Evolutionary conservation across 2,888 invertebrate genomes (phyloP).

Genomic region (Clostera curtula): DNA sequence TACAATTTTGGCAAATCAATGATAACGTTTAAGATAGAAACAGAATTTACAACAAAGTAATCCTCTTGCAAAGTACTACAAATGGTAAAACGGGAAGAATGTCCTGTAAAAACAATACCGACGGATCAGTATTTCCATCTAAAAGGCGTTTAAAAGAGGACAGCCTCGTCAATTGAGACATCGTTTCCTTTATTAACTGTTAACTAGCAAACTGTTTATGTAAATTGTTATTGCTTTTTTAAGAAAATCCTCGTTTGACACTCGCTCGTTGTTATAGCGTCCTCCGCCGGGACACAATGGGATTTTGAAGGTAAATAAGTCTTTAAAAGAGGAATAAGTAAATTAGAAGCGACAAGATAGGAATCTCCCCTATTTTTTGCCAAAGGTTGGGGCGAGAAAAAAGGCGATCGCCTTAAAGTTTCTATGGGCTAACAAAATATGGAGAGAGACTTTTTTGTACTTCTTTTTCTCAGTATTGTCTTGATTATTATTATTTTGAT

Average conservation of each 20-base stretch:
- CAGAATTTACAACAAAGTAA: too few species aligned
- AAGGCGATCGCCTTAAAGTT: slow-evolving; percentile 64
- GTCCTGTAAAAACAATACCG: slow-evolving; percentile 59
- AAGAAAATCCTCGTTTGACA: slow-evolving; percentile 69
- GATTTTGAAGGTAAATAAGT: slow-evolving; percentile 82
- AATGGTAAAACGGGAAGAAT: slow-evolving; percentile 29
- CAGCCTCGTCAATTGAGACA: slow-evolving; percentile 64
- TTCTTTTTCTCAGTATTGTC: too few species aligned
- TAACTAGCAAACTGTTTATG: slow-evolving; percentile 73
- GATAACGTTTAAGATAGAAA: too few species aligned
- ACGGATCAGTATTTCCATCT: slow-evolving; percentile 61
- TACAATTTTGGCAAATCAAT: slow-evolving; percentile 8
- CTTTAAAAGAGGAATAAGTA: slow-evolving; percentile 85
- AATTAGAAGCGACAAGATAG: slow-evolving; percentile 87
- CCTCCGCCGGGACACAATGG: slow-evolving; percentile 67
- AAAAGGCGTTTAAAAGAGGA: slow-evolving; percentile 59
- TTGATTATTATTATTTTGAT: too few species aligned
- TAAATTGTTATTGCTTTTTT: slow-evolving; percentile 75
- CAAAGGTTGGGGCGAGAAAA: slow-evolving; percentile 62
- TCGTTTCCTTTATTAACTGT: slow-evolving; percentile 73
- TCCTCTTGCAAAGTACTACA: slow-evolving; percentile 16
- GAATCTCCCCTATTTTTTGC: slow-evolving; percentile 80
- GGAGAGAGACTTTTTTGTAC: slow-evolving; percentile 25
- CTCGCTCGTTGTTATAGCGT: slow-evolving; percentile 58
- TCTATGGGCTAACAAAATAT: slow-evolving; percentile 32